These are phyloP conservation scores for Lota lota DNA, from an alignment of 2,113 vertebrate genomes.

Conservation along the genomic window DNA sequence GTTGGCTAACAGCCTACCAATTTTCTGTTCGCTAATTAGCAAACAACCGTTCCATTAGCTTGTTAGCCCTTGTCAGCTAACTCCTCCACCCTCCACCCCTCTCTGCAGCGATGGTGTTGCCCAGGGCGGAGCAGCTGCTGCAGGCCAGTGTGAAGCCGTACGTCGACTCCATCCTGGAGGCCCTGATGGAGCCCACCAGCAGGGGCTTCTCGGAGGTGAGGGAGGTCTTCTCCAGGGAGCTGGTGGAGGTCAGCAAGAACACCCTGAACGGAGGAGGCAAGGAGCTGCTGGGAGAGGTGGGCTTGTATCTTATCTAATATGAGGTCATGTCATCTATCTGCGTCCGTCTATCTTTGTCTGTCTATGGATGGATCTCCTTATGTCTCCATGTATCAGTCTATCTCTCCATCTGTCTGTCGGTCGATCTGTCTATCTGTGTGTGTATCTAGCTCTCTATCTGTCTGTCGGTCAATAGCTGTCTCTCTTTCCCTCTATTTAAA, in stretches of 20 bases:
- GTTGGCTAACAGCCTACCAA: too few relatives aligned
- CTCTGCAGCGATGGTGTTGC: conserved; percentile 80
- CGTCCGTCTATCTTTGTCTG: background rate
- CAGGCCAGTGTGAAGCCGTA: conserved; percentile 88
- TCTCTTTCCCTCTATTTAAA: too few relatives aligned
- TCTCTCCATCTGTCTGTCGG: background rate
- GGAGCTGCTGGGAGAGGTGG: conserved; percentile 90
- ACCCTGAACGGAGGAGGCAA: conserved; percentile 82
- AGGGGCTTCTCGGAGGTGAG: conserved; percentile 90
- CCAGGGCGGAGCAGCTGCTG: conserved; percentile 88
- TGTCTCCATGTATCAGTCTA: background rate
- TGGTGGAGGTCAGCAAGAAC: conserved; percentile 94
- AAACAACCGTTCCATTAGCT: too few relatives aligned
- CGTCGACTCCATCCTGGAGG: conserved; percentile 93
- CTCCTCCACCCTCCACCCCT: background rate
- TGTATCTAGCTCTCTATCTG: background rate
- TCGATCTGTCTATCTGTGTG: background rate
- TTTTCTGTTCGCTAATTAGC: too few relatives aligned
- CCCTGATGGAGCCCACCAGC: conserved; percentile 94
- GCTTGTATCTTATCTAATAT: conserved; percentile 20
- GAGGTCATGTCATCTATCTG: background rate
- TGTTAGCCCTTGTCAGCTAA: too few relatives aligned
- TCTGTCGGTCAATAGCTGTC: background rate
- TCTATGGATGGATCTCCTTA: background rate
- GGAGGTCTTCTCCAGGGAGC: conserved; percentile 90